Conservation (phyloP, 2,113 vertebrate genomes). For the Callipepla californica region DNA sequence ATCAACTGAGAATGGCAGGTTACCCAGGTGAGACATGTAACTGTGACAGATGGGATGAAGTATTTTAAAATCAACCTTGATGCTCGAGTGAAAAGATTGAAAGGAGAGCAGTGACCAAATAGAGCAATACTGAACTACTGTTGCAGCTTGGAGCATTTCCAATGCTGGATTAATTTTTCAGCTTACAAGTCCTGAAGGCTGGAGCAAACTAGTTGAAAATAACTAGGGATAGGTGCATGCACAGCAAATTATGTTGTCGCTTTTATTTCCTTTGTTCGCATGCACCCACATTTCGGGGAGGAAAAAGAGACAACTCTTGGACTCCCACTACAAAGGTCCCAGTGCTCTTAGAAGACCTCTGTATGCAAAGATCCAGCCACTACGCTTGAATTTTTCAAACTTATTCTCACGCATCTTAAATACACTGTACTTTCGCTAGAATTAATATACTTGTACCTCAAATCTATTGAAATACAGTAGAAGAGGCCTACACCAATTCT, state of each 20-base stretch:
- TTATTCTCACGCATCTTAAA: not conserved
- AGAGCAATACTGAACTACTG: not conserved
- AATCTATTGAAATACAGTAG: not conserved
- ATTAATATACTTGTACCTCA: not conserved
- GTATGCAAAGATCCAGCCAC: not conserved
- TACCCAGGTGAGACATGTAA: not conserved
- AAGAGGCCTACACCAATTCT: not conserved
- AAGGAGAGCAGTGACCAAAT: not conserved
- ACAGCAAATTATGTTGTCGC: not conserved
- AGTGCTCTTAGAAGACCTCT: not conserved
- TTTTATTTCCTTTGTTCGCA: not conserved
- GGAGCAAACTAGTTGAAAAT: not conserved
- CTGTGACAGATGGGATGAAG: not conserved
- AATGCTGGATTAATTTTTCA: not conserved
- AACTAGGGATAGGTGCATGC: not conserved
- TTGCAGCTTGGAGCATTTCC: not conserved
- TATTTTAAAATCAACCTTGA: not conserved
- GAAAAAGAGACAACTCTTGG: not conserved
- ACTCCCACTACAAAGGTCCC: not conserved
- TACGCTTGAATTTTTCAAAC: not conserved
- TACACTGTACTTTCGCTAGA: not conserved
- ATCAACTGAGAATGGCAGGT: not conserved
- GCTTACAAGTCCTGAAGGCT: not conserved
- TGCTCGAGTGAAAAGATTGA: not conserved
- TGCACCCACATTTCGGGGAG: fast-evolving